Base-by-base conservation (phyloP, 2,113 vertebrate species). In the Perca fluviatilis region DNA sequence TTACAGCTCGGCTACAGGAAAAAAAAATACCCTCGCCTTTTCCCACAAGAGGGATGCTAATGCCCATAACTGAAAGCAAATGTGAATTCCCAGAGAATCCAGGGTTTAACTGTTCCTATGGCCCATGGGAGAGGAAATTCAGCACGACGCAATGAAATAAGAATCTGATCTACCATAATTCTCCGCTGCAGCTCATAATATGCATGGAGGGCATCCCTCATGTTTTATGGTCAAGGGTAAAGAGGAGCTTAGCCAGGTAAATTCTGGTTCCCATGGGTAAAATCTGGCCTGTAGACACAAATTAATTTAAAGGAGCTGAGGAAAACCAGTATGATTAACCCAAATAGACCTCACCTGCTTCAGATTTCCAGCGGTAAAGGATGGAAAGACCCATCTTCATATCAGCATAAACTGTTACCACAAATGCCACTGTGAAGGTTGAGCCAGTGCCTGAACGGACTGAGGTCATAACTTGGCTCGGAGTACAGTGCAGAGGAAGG, bases 1-100 rank as follows among this genome's bases (percentile, higher is more conserved):
- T 78, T 53, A 62, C 27, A 78, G 70, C 67, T 83, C 62, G 56
- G 77, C 84, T 80, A 75, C 49, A 77, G n/a, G 62, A 43, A 25
- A 68, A 53, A 64, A 64, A 51, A 25, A 6, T 10, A 21, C 61
- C 21, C 43, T 50, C 0, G 33, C 16, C 33, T 70, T 76, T 82
- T 82, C 77, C 77, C 85, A 89, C 82, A 84, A 80, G 67, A 72
- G 12, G 18, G 75, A 86, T 73, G 67, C 21, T 83, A 82, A 84
- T 74, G 25, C 72, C 78, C 57, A 21, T 86, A 93, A 91, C 84
- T 86, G 70, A 88, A 91, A 90, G 68, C 82, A 90, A 93, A 92
- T 91, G 89, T 90, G 83, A 75, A 91, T 90, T 89, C 62, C 82
- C 74, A 70, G 19, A 81, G 74, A 90, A 85, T 86, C 72, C 36